Percentiles rank a stretch among this genome's conserved stretches.
phyloP scores from a whole-genome alignment of 2,888 invertebrate genomes.

The Oligia fasciuncula region DNA sequence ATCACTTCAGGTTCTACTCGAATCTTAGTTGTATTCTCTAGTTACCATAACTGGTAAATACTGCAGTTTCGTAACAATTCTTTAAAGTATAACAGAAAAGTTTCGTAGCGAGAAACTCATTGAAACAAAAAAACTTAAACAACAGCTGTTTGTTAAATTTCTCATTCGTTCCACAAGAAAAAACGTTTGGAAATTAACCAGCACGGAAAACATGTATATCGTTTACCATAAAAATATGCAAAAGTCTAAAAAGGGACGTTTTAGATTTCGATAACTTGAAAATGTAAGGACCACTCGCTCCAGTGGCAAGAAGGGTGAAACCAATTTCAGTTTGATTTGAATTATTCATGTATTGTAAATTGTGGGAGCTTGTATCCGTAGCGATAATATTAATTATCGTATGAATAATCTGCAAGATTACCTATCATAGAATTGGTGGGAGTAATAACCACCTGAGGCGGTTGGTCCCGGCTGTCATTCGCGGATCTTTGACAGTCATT shows the following conservation, averaged over 20 bases:
- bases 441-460: not conserved
- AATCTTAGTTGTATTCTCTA: not conserved
- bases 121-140: not conserved
- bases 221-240: conserved; percentile 9
- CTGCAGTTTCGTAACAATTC: not conserved
- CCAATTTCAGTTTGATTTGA: conserved; percentile 48
- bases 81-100: not conserved
- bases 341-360: conserved; percentile 56
- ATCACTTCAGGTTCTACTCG: not conserved
- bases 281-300: conserved; percentile 31
- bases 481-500: not conserved
- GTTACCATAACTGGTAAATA: not conserved
- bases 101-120: not conserved
- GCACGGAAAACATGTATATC: not conserved
- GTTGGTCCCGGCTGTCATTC: not conserved
- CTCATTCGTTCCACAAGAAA: not conserved
- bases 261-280: conserved; percentile 32
- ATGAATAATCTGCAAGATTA: conserved; percentile 40
- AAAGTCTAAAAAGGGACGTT: conserved; percentile 8
- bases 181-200: not conserved
- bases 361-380: conserved; percentile 28
- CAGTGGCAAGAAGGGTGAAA: conserved; percentile 28
- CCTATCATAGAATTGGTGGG: conserved; percentile 24
- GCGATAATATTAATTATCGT: conserved; percentile 24
- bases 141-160: not conserved